Evolutionary conservation across 2,113 vertebrate genomes (phyloP).

Genomic region (Austrofundulus limnaeus): DNA sequence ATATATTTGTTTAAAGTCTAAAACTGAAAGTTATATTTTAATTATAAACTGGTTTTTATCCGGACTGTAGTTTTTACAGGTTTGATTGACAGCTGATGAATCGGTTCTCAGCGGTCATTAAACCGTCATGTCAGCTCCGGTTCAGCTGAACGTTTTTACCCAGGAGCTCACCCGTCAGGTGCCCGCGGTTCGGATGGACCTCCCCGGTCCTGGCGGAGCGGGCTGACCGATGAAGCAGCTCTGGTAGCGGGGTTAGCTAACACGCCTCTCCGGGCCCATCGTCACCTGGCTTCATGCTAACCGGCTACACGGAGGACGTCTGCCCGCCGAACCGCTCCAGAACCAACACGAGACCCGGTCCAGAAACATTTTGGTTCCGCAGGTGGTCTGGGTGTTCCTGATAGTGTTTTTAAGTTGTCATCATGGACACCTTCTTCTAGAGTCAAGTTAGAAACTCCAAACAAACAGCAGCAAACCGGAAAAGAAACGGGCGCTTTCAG

Average conservation of each 20-base stretch:
- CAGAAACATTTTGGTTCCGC: not conserved
- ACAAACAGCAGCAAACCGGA: constrained; percentile 15
- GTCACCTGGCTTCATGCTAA: constrained; percentile 49
- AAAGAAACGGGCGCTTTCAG: constrained; percentile 6
- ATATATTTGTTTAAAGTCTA: too few species aligned
- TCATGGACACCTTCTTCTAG: constrained; percentile 50
- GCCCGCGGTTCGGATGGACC: constrained; percentile 10
- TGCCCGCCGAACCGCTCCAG: constrained; percentile 6
- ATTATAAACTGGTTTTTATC: too few species aligned
- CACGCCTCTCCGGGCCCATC: constrained; percentile 58
- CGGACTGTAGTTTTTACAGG: too few species aligned
- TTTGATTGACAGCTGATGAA: too few species aligned
- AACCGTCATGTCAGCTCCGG: not conserved
- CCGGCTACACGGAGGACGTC: constrained; percentile 23
- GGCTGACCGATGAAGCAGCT: constrained; percentile 14
- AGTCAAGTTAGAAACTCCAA: constrained; percentile 19
- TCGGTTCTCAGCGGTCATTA: not conserved
- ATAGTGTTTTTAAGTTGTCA: constrained; percentile 57
- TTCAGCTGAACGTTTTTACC: not conserved
- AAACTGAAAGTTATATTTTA: too few species aligned
- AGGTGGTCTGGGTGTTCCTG: not conserved
- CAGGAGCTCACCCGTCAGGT: constrained; percentile 27
- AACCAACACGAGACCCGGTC: not conserved
- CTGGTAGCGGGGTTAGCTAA: constrained; percentile 57
- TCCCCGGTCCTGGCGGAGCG: constrained; percentile 11